A percentile compares a stretch with the other conserved stretches of the same genome.
phyloP scores from a whole-genome alignment of 2,888 invertebrate species.

The Hydroisotoma schaefferi region DNA sequence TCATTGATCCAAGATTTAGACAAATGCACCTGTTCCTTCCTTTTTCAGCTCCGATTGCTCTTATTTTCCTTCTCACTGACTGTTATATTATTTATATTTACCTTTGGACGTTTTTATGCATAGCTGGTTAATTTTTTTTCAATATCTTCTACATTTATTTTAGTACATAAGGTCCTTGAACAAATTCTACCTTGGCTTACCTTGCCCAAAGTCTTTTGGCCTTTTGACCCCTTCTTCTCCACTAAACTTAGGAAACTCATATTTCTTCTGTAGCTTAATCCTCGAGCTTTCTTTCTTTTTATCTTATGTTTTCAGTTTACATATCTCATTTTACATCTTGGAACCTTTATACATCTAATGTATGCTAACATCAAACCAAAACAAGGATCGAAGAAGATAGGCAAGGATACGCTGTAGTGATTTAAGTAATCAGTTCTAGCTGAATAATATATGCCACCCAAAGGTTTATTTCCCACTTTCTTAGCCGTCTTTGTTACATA shows the following conservation, averaged over 20 bases:
- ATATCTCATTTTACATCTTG: too few relatives aligned
- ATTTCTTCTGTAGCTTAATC: neutral
- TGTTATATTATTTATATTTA: too few relatives aligned
- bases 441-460: neutral
- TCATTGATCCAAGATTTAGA: constrained; percentile 2
- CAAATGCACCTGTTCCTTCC: constrained; percentile 12
- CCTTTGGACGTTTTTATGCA: too few relatives aligned
- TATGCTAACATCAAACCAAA: too few relatives aligned
- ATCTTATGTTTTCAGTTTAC: too few relatives aligned
- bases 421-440: constrained; percentile 1
- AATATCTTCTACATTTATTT: neutral
- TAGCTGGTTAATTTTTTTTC: too few relatives aligned
- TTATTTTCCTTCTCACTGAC: neutral
- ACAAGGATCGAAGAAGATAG: neutral
- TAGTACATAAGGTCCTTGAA: neutral
- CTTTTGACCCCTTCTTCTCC: constrained; percentile 14
- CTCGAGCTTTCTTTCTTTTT: neutral
- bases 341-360: too few relatives aligned
- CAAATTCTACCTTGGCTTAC: constrained; percentile 11
- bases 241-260: too few relatives aligned
- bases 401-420: constrained; percentile 13
- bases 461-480: constrained; percentile 5
- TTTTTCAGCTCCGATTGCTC: neutral
- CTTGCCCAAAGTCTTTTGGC: constrained; percentile 18
- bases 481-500: too few relatives aligned